Conservation (phyloP, 2,888 invertebrate genomes). For the Ectemnius lituratus region DNA sequence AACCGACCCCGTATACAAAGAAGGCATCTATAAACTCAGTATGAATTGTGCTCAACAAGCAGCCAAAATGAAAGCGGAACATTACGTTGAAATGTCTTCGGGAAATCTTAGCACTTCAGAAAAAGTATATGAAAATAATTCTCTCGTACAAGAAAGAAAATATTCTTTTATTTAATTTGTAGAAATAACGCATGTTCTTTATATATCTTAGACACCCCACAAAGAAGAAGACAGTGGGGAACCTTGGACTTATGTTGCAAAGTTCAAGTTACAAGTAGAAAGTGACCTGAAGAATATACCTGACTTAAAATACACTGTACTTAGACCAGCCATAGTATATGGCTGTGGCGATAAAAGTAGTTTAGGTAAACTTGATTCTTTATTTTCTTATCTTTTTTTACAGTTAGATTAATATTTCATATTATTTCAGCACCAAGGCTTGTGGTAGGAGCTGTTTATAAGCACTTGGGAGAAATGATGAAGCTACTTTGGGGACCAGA, state of each 20-base stretch:
- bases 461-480: slow-evolving; percentile 93
- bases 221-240: slow-evolving; percentile 88
- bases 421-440: slow-evolving; percentile 87
- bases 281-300: slow-evolving; percentile 84
- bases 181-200: neutral
- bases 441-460: slow-evolving; percentile 92
- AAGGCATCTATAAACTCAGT: slow-evolving; percentile 91
- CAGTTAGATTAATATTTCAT: slow-evolving; percentile 32
- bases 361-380: slow-evolving; percentile 81
- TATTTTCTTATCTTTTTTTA: slow-evolving; percentile 50
- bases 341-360: slow-evolving; percentile 91
- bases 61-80: slow-evolving; percentile 83
- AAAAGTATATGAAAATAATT: slow-evolving; percentile 80
- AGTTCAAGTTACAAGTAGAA: slow-evolving; percentile 91
- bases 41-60: slow-evolving; percentile 90
- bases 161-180: neutral
- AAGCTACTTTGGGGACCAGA: slow-evolving; percentile 93
- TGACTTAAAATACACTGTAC: slow-evolving; percentile 86
- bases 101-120: slow-evolving; percentile 88
- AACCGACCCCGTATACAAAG: slow-evolving; percentile 93
- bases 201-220: slow-evolving; percentile 79
- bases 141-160: no score
- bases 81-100: slow-evolving; percentile 91
- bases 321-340: slow-evolving; percentile 92
- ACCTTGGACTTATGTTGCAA: slow-evolving; percentile 91